phyloP scores from a whole-genome alignment of 1,140 invertebrate species.

The Holcopasites calliopsidis region DNA sequence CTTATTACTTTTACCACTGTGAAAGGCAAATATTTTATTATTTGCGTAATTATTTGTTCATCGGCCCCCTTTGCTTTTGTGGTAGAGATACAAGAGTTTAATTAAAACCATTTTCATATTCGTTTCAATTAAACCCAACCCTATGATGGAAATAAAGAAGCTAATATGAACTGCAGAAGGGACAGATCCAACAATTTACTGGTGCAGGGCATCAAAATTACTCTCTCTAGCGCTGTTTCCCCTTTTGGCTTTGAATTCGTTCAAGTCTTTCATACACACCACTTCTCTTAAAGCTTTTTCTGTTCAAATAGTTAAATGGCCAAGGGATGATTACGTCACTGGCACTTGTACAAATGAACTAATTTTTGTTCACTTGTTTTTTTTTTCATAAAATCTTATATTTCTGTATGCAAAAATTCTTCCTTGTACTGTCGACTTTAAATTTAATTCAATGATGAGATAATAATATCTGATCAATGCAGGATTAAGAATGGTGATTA shows the following conservation, averaged over 20 bases:
- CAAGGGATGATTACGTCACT: neutral
- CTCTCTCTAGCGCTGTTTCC: neutral
- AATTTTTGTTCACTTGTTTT: too few relatives aligned
- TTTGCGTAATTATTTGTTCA: constrained; percentile 5
- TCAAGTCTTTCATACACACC: neutral
- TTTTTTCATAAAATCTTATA: too few relatives aligned
- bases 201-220: constrained; percentile 1
- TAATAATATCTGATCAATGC: neutral
- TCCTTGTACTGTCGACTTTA: neutral
- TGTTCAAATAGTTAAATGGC: neutral
- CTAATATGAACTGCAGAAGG: neutral
- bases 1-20: neutral
- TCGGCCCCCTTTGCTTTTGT: neutral
- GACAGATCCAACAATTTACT: constrained; percentile 3
- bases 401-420: too few relatives aligned
- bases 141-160: neutral
- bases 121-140: constrained; percentile 36
- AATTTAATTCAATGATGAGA: neutral
- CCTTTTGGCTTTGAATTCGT: neutral
- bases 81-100: neutral
- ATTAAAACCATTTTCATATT: neutral
- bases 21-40: neutral
- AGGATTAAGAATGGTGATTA: neutral
- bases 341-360: neutral
- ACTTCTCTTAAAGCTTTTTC: neutral